Conservation (phyloP, 2,113 vertebrate genomes). For the Lynx canadensis region DNA sequence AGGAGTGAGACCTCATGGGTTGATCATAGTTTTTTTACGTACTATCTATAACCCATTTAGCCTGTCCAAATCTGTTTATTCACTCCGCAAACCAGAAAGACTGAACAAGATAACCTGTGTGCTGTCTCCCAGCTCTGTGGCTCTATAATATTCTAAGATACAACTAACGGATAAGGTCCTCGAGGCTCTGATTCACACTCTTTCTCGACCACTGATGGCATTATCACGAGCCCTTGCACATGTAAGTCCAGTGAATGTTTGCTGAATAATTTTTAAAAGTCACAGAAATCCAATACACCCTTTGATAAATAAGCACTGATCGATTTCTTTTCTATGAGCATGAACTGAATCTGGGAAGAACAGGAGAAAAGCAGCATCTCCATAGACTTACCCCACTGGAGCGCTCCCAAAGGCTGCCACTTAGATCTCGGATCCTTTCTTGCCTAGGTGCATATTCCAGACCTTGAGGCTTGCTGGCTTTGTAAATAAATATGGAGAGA, state of each 20-base stretch:
- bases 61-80: not conserved
- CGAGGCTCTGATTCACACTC: not conserved
- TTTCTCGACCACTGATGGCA: not conserved
- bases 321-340: not conserved
- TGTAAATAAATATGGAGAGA: constrained; percentile 97
- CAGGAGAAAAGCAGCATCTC: not conserved
- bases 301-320: not conserved
- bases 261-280: not conserved
- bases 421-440: constrained; percentile 90
- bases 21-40: not conserved
- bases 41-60: not conserved
- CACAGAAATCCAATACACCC: not conserved
- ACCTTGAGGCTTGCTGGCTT: constrained; percentile 88
- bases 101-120: not conserved
- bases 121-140: not conserved
- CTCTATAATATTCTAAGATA: not conserved
- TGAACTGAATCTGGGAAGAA: not conserved
- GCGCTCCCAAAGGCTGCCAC: constrained; percentile 91
- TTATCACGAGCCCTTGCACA: not conserved
- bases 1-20: not conserved
- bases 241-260: not conserved
- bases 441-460: constrained; percentile 86
- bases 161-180: not conserved
- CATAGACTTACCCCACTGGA: constrained; percentile 93
- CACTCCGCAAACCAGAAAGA: not conserved